Percentiles rank a stretch among this genome's conserved stretches.
These are phyloP conservation scores for Microctenopoma steveboyesi DNA, from an alignment of 2,797 vertebrate species.

Conservation along the genomic window DNA sequence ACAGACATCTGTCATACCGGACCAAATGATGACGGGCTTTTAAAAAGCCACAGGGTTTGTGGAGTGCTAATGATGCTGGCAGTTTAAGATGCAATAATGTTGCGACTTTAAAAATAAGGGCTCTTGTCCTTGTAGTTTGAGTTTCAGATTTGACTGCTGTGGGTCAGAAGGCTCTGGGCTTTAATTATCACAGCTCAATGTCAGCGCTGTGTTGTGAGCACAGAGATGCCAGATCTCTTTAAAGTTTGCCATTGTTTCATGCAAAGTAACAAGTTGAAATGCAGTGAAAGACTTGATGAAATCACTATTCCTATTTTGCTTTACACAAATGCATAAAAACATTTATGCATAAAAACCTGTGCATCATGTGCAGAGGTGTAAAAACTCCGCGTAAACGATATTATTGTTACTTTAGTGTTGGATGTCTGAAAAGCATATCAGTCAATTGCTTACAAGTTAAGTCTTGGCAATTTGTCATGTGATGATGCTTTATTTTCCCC, in stretches of 20 bases:
- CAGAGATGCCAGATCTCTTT: slow-evolving; percentile 7
- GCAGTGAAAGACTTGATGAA: not conserved
- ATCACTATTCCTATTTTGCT: not conserved
- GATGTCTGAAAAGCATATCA: too few relatives aligned
- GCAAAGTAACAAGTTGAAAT: slow-evolving; percentile 1
- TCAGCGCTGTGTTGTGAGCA: slow-evolving; percentile 28
- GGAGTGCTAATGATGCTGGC: slow-evolving; percentile 53
- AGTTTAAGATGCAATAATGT: slow-evolving; percentile 48
- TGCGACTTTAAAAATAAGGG: slow-evolving; percentile 38
- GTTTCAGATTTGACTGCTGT: slow-evolving; percentile 44
- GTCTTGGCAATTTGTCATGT: too few relatives aligned
- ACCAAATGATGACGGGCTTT: slow-evolving; percentile 48
- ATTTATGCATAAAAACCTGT: too few relatives aligned
- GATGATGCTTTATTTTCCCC: too few relatives aligned
- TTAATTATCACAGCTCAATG: slow-evolving; percentile 43
- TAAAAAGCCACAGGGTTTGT: slow-evolving; percentile 38
- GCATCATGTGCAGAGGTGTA: too few relatives aligned
- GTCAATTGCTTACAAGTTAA: too few relatives aligned
- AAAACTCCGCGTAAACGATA: too few relatives aligned
- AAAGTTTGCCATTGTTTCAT: slow-evolving; percentile 5
- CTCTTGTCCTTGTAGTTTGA: slow-evolving; percentile 45
- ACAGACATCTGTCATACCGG: slow-evolving; percentile 55
- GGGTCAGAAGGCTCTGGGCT: slow-evolving; percentile 34
- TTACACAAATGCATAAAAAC: too few relatives aligned
- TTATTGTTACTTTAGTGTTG: too few relatives aligned